Evolutionary conservation across 2,113 vertebrate species (phyloP).

Genomic region (Nothobranchius furzeri): DNA sequence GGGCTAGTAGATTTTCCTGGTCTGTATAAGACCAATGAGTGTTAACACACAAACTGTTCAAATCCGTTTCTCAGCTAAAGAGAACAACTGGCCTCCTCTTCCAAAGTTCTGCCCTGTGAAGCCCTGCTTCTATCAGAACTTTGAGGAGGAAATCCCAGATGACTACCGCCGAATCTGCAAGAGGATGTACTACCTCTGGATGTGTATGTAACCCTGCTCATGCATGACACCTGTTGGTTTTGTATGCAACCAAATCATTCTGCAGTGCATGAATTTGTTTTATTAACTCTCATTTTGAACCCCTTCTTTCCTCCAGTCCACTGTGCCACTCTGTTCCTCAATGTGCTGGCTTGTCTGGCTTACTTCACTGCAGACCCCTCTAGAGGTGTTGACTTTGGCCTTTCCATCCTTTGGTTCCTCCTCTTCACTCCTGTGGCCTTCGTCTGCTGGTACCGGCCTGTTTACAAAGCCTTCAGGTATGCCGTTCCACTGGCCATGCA

Average conservation of each 20-base stretch:
- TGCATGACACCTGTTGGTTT: not conserved
- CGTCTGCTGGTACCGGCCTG: conserved; percentile 95
- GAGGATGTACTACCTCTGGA: conserved; percentile 98
- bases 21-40: not conserved
- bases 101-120: conserved; percentile 87
- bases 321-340: conserved; percentile 90
- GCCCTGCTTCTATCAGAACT: conserved; percentile 97
- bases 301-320: conserved; percentile 81
- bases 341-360: conserved; percentile 92
- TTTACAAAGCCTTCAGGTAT: conserved; percentile 97
- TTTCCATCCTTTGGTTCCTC: conserved; percentile 95
- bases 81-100: conserved; percentile 97
- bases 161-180: conserved; percentile 91
- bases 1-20: not conserved
- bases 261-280: no score
- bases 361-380: conserved; percentile 74
- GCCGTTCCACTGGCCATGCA: conserved; percentile 2
- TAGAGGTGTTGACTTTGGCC: conserved; percentile 88
- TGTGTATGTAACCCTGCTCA: conserved; percentile 80
- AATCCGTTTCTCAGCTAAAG: conserved; percentile 77
- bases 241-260: not conserved
- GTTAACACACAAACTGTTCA: not conserved
- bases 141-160: conserved; percentile 92
- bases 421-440: conserved; percentile 95
- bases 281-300: not conserved